Conservation (phyloP, 2,113 vertebrate species). For the Cranoglanis bouderius region DNA sequence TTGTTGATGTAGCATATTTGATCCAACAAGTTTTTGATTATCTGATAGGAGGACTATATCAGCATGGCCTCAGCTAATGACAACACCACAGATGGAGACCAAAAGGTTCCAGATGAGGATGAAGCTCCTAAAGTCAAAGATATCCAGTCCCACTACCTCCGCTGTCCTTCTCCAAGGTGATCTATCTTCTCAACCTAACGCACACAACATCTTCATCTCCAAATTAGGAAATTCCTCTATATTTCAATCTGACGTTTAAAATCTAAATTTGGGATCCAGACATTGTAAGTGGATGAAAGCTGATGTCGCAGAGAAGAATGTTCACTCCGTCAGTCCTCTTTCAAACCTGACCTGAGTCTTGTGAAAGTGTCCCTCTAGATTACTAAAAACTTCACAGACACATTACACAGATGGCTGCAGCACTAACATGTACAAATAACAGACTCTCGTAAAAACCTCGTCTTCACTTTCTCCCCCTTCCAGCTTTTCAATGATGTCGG, state of each 20-base stretch:
- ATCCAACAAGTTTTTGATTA: background rate
- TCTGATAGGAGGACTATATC: conserved; percentile 18
- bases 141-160: conserved; percentile 87
- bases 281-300: background rate
- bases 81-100: conserved; percentile 62
- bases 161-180: conserved; percentile 88
- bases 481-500: conserved; percentile 63
- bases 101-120: conserved; percentile 71
- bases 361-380: background rate
- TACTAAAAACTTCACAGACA: background rate
- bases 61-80: conserved; percentile 81
- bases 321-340: background rate
- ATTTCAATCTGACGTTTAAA: background rate
- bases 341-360: background rate
- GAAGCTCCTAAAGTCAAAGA: conserved; percentile 64
- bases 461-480: background rate
- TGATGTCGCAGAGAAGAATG: background rate
- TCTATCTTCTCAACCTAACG: conserved; percentile 53
- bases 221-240: background rate
- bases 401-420: background rate
- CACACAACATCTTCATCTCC: background rate
- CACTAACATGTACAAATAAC: background rate
- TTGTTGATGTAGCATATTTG: background rate
- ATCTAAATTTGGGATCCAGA: background rate
- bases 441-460: background rate